Conservation (phyloP, 2,797 vertebrate genomes). For the Poecilia velifera region DNA sequence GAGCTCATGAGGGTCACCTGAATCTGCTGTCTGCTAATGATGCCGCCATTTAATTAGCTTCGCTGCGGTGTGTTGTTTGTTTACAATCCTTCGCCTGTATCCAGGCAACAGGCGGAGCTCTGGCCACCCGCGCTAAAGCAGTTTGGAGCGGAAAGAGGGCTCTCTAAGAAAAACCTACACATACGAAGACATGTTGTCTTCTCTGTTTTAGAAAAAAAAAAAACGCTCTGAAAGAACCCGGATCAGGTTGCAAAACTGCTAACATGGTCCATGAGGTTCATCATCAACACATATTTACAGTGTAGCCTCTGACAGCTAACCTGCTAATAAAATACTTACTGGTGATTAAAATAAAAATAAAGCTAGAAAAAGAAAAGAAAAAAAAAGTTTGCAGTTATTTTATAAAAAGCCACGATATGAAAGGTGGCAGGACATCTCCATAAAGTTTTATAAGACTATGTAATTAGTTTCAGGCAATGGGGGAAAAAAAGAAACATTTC, state of each 20-base stretch:
- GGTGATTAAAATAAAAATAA: neutral
- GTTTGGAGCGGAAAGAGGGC: no score
- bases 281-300: no score
- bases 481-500: neutral
- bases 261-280: neutral
- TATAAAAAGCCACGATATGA: neutral
- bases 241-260: neutral
- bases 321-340: neutral
- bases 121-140: neutral
- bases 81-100: conserved; percentile 49
- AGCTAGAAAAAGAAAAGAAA: neutral
- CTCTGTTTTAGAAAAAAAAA: neutral
- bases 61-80: conserved; percentile 31
- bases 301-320: neutral
- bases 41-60: neutral
- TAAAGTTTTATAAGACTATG: neutral
- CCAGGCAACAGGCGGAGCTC: conserved; percentile 60
- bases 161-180: no score
- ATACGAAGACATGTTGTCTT: neutral
- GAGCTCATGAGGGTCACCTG: conserved; percentile 46
- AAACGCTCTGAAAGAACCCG: neutral
- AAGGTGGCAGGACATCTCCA: neutral
- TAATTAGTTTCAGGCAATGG: neutral
- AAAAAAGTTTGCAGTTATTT: neutral
- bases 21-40: neutral